Evolutionary conservation across 2,888 invertebrate species (phyloP).

Genomic region (Helleia helle): DNA sequence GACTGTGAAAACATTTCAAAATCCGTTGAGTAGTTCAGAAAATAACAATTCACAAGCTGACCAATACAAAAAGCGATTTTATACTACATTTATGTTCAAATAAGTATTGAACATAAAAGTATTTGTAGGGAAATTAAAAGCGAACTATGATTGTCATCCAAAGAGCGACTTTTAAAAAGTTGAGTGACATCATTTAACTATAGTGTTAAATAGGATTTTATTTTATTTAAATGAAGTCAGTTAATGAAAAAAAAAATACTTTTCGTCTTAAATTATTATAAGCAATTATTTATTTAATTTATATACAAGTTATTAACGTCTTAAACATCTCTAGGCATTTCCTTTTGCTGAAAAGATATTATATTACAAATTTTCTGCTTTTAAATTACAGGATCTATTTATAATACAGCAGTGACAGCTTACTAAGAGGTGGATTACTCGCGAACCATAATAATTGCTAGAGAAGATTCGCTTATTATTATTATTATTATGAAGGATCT

Average conservation of each 20-base stretch:
- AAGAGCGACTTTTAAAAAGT: background rate
- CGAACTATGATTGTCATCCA: background rate
- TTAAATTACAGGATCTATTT: background rate
- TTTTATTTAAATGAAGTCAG: no score
- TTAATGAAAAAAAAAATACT: no score
- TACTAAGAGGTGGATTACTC: background rate
- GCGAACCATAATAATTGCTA: background rate
- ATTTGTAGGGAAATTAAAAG: no score
- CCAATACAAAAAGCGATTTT: no score
- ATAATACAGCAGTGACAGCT: background rate
- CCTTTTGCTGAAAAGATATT: background rate
- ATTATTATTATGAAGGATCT: background rate
- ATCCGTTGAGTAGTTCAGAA: no score
- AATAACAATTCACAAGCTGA: no score
- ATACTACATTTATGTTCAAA: no score
- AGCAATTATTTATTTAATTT: background rate
- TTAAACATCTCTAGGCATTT: background rate
- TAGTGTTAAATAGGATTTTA: no score
- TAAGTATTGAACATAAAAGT: no score
- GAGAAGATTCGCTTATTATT: background rate
- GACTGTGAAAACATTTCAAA: no score
- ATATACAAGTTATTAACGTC: background rate
- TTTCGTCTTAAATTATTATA: no score
- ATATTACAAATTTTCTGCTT: conserved; percentile 1
- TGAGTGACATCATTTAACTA: conserved; percentile 4